These are phyloP conservation scores for Microctenopoma steveboyesi DNA, from an alignment of 2,797 vertebrate genomes.

Conservation along the genomic window DNA sequence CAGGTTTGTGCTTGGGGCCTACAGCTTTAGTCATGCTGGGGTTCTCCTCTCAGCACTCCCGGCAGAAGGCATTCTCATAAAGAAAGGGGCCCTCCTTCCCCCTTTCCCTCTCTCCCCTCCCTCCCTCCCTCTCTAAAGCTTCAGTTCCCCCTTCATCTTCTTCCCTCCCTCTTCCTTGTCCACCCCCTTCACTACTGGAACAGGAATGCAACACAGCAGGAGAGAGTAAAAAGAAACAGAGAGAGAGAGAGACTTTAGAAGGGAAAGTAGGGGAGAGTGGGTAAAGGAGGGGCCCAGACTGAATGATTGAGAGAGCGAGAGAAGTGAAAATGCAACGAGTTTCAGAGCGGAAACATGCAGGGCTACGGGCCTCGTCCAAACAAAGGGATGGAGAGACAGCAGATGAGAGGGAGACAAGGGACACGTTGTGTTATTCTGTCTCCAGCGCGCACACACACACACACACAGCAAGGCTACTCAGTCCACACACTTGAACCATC, in stretches of 20 bases:
- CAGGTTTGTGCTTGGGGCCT: conserved; percentile 83
- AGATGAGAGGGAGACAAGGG: conserved; percentile 47
- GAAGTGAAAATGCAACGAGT: conserved; percentile 52
- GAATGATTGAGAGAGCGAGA: conserved; percentile 57
- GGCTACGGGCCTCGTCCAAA: conserved; percentile 59
- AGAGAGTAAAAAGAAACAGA: conserved; percentile 75
- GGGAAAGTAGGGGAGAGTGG: conserved; percentile 66
- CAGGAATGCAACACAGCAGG: conserved; percentile 83
- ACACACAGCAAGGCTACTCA: conserved; percentile 72
- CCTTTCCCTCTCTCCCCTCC: conserved; percentile 42
- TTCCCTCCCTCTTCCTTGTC: conserved; percentile 70
- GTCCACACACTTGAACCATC: conserved; percentile 59
- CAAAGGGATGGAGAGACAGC: conserved; percentile 69
- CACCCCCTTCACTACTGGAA: conserved; percentile 77
- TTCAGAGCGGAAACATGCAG: conserved; percentile 66
- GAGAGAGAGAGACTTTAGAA: conserved; percentile 69
- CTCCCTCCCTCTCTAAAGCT: conserved; percentile 73
- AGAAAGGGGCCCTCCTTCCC: conserved; percentile 85
- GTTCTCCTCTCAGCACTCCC: conserved; percentile 83
- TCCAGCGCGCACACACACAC: conserved; percentile 63
- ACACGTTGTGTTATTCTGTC: conserved; percentile 49
- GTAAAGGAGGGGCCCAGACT: conserved; percentile 61
- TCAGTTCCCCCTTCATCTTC: conserved; percentile 76
- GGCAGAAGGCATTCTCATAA: conserved; percentile 86
- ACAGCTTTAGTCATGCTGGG: conserved; percentile 84